Evolutionary conservation across 1,140 invertebrate species (phyloP), one percentile per base, ranked within the genome.

Genomic region (Eueides isabella): DNA sequence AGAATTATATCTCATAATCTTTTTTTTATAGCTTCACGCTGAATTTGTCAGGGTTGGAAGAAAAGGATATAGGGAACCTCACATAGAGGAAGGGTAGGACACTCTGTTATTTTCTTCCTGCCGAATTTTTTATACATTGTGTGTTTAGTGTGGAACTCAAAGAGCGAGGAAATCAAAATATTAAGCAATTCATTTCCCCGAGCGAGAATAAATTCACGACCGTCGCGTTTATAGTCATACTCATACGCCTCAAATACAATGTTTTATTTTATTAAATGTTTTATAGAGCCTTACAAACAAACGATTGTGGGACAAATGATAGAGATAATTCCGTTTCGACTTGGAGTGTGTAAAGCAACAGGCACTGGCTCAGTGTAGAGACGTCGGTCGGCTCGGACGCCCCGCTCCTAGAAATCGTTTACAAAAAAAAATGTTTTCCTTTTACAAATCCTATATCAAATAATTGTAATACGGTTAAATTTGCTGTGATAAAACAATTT

Each of bases 401-500:
- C 64, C 71, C 62, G 67, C 71, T 77, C 73, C 38, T 61, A 67
- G 30, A 70, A 70, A 29, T 38, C 70, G 67, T 23, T 62, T 26
- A 31, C 14, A 61, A 66, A 77, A 73, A 74, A 66, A 19, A 77
- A 71, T 66, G 14, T 28, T 41, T 30, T 62, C 29, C 30, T 6
- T 70, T 62, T n/a, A 69, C 67, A 23, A 19, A 63, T 63, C 7
- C 33, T 63, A 38, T 41, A 35, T 14, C 16, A 35, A 70, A 70
- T 26, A 55, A 61, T n/a, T 61, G 31, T 69, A 61, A 67, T 70
- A 41, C 33, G 38, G 29, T 69, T 64, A 75, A 76, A 72, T 78
- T 79, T 80, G 72, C 67, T 75, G 76, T 76, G 48, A 80, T 79
- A 81, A 76, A 74, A 75, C 63, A 64, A 71, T 70, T 71, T 61